phyloP scores from a whole-genome alignment of 2,113 vertebrate genomes.

The Boleophthalmus pectinirostris region DNA sequence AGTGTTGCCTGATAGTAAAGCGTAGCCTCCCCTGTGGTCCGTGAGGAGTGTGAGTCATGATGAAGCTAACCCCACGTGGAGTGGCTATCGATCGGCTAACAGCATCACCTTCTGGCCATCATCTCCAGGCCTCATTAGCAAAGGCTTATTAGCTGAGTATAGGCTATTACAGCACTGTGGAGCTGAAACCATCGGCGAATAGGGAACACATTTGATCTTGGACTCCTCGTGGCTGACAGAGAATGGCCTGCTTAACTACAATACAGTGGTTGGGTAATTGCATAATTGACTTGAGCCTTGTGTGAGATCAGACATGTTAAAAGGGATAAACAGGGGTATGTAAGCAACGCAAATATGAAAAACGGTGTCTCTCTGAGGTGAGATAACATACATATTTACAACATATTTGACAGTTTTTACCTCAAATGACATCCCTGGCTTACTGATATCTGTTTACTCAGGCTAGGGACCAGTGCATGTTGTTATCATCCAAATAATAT shows the following conservation, averaged over 20 bases:
- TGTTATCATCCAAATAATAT: too few relatives aligned
- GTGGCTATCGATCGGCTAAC: slow-evolving; percentile 65
- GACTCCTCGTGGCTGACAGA: slow-evolving; percentile 32
- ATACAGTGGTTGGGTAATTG: slow-evolving; percentile 17
- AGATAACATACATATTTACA: not conserved
- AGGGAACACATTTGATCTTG: slow-evolving; percentile 36
- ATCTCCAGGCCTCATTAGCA: slow-evolving; percentile 71
- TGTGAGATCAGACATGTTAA: slow-evolving; percentile 16
- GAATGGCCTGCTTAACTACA: slow-evolving; percentile 20
- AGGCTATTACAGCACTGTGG: slow-evolving; percentile 42
- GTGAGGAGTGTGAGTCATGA: slow-evolving; percentile 57
- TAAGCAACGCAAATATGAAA: not conserved
- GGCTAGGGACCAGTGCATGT: too few relatives aligned
- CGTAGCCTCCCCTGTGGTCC: slow-evolving; percentile 49
- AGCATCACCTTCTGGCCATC: slow-evolving; percentile 72
- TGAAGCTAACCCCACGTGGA: slow-evolving; percentile 65
- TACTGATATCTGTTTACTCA: too few relatives aligned
- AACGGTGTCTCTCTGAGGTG: not conserved
- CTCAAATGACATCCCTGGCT: too few relatives aligned
- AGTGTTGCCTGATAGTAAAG: slow-evolving; percentile 18
- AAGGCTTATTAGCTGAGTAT: slow-evolving; percentile 63
- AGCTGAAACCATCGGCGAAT: slow-evolving; percentile 39
- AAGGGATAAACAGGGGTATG: not conserved
- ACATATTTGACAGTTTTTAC: too few relatives aligned
- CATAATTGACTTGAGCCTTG: slow-evolving; percentile 18